A percentile compares a stretch with the other conserved stretches of the same genome.
phyloP scores from a whole-genome alignment of 2,113 vertebrate genomes.

The Hassar affinis region DNA sequence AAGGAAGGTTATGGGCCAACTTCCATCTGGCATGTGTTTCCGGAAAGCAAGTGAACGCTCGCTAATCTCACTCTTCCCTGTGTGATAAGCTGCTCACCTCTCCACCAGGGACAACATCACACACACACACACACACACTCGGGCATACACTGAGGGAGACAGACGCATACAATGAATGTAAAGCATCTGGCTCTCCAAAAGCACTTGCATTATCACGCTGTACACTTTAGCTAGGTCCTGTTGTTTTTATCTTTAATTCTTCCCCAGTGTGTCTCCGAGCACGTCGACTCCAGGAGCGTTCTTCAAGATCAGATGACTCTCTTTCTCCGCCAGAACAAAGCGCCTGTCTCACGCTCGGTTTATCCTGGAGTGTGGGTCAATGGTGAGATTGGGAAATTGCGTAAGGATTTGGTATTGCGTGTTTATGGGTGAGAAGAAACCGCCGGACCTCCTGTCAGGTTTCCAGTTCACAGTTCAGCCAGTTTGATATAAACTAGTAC shows the following conservation, averaged over 20 bases:
- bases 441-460: not conserved
- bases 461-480: not conserved
- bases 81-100: slow-evolving; percentile 53
- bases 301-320: slow-evolving; percentile 17
- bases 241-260: slow-evolving; percentile 29
- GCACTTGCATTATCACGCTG: slow-evolving; percentile 1
- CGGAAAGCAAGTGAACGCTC: slow-evolving; percentile 34
- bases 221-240: slow-evolving; percentile 21
- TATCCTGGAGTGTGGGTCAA: not conserved
- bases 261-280: not conserved
- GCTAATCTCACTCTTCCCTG: slow-evolving; percentile 53
- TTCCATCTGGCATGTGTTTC: slow-evolving; percentile 47
- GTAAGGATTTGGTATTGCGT: not conserved
- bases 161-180: slow-evolving; percentile 33
- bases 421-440: not conserved
- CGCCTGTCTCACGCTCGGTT: slow-evolving; percentile 38
- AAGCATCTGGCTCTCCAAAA: slow-evolving; percentile 37
- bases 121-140: slow-evolving; percentile 35
- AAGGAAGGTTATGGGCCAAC: slow-evolving; percentile 35
- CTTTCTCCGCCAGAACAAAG: slow-evolving; percentile 21
- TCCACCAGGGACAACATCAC: slow-evolving; percentile 40
- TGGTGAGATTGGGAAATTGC: not conserved
- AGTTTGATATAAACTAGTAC: not conserved
- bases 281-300: slow-evolving; percentile 14
- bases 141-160: too few relatives aligned